Base-by-base conservation (phyloP, 2,113 vertebrate species). In the Choloepus hoffmanni region DNA sequence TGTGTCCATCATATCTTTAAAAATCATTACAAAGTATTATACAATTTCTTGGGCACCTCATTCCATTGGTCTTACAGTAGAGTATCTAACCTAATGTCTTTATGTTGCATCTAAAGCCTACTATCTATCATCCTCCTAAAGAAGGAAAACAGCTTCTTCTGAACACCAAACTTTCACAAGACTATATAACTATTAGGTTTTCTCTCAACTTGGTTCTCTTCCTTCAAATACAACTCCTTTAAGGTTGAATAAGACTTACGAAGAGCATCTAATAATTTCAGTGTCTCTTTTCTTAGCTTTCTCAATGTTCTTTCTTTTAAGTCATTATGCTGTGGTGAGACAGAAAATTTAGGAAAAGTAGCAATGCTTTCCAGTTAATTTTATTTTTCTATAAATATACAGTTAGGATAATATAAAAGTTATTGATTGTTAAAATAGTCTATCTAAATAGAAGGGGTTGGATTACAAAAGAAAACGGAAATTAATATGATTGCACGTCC, bases 381-480 rank as follows among this genome's bases (percentile, higher is more conserved):
- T 95, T 92, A 94, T 79, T 89, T 90, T 76, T 82, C 48, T 85
- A 94, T 40, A 92, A 74, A 83, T 67, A 87, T 70, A 63, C 78
- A 82, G 78, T 68, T 82, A 90, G 43, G 55, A 92, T 95, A 85
- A 63, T 90, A 70, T 53, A 89, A 94, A 89, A 86, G 16, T 94
- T 89, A 95, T 43, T 86, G 40, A 79, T 85, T 53, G 14, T 76
- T 94, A 93, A 65, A 86, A 26, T 89, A 95, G 81, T 40, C 65
- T 90, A 72, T 65, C 89, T 92, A 90, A 90, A 83, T 92, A 90
- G 50, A 85, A 89, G 43, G 23, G 23, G 43, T 40, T 89, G 21
- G 60, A 90, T 94, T 96, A 90, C 62, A 96, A 85, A 92, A 92
- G 77, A 97, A 97, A 95, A 97, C n/a, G 19, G 84, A 82, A 95